Conservation (phyloP, 2,113 vertebrate species). For the Boleophthalmus pectinirostris region DNA sequence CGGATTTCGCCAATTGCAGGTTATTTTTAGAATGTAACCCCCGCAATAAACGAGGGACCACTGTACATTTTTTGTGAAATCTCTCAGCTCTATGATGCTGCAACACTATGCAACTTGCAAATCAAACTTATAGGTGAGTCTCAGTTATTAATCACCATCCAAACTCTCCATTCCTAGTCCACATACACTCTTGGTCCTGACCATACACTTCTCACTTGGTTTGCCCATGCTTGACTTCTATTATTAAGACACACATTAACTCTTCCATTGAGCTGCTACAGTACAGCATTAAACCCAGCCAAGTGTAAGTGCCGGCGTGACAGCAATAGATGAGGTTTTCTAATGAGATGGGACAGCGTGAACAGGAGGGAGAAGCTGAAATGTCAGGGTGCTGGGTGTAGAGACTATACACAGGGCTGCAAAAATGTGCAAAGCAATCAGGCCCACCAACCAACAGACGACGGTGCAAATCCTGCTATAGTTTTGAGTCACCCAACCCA, state of each 20-base stretch:
- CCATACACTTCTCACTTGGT: neutral
- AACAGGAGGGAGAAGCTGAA: conserved; percentile 56
- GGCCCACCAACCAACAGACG: conserved; percentile 33
- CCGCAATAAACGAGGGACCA: too few relatives aligned
- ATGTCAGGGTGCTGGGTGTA: conserved; percentile 50
- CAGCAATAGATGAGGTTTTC: conserved; percentile 33
- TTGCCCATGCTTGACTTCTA: neutral
- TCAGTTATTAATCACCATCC: neutral
- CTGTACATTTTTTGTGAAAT: too few relatives aligned
- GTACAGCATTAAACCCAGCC: neutral
- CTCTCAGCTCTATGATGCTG: too few relatives aligned
- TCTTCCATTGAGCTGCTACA: neutral
- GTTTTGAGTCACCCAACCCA: conserved; percentile 38
- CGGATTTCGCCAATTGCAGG: too few relatives aligned
- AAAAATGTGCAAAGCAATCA: conserved; percentile 26
- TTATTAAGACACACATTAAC: conserved; percentile 2
- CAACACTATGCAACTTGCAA: too few relatives aligned
- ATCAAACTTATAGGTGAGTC: neutral
- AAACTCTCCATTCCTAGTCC: neutral
- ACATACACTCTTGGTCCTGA: neutral
- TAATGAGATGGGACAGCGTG: conserved; percentile 53
- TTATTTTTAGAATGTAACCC: too few relatives aligned
- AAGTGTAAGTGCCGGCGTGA: conserved; percentile 40
- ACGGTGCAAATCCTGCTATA: conserved; percentile 48
- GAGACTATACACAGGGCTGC: conserved; percentile 9